Conservation (phyloP, 2,888 invertebrate genomes). For the Mimachlamys varia region DNA sequence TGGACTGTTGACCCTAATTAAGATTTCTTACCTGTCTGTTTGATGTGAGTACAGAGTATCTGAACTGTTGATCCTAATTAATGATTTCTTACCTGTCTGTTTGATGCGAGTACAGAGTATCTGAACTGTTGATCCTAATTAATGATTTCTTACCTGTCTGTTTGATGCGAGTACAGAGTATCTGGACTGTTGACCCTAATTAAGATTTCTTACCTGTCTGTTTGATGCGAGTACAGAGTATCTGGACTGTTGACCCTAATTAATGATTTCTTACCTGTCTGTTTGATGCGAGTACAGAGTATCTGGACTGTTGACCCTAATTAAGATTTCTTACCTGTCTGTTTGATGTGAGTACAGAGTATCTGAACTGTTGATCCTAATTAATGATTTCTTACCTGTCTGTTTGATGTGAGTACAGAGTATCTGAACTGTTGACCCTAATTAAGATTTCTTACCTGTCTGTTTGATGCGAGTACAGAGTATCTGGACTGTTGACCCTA, state of each 20-base stretch:
- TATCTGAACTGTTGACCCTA: constrained; percentile 73
- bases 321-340: too few species aligned
- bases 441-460: too few species aligned
- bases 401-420: constrained; percentile 66
- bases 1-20: too few species aligned
- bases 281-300: constrained; percentile 68
- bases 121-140: too few species aligned
- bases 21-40: constrained; percentile 67
- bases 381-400: too few species aligned
- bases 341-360: constrained; percentile 64
- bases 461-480: constrained; percentile 69
- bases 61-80: too few species aligned
- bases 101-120: constrained; percentile 70
- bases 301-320: too few species aligned
- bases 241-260: too few species aligned
- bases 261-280: too few species aligned
- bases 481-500: constrained; percentile 73
- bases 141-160: constrained; percentile 69
- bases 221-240: constrained; percentile 69
- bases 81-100: constrained; percentile 68
- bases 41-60: constrained; percentile 66
- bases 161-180: constrained; percentile 69
- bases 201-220: constrained; percentile 69
- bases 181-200: too few species aligned
- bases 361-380: too few species aligned